Percentiles rank a stretch among this genome's conserved stretches.
These are phyloP conservation scores for Apostichopus parvimensis DNA, from an alignment of 35 echinoderm and acorn worm genomes.

Conservation along the genomic window DNA sequence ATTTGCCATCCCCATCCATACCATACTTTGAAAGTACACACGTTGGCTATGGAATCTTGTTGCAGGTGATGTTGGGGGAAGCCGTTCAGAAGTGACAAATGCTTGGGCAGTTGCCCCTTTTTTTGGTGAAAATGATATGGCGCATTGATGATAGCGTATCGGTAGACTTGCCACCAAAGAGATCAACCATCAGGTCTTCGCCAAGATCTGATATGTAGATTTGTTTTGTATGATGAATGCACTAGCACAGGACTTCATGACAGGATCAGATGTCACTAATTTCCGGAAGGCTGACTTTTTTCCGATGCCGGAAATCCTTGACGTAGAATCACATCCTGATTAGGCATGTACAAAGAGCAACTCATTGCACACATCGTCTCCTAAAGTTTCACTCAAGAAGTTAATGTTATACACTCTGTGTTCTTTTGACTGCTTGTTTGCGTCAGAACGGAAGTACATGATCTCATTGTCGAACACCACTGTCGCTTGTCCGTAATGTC, in stretches of 20 bases:
- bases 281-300: too few relatives aligned
- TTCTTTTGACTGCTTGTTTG: not conserved
- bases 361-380: not conserved
- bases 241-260: not conserved
- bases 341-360: too few relatives aligned
- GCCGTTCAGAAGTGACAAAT: constrained; percentile 45
- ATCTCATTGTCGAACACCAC: not conserved
- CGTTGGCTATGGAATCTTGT: constrained; percentile 20
- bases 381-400: not conserved
- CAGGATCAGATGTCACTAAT: too few relatives aligned
- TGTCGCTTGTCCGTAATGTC: too few relatives aligned
- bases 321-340: too few relatives aligned
- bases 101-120: not conserved
- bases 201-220: constrained; percentile 18
- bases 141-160: constrained; percentile 20
- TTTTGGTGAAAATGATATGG: not conserved
- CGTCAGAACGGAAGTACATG: constrained; percentile 56
- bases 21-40: constrained; percentile 55
- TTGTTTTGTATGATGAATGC: not conserved
- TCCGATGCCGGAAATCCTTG: too few relatives aligned
- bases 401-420: constrained; percentile 1
- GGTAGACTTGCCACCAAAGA: constrained; percentile 7
- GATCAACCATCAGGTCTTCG: not conserved
- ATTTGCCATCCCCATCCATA: constrained; percentile 36
- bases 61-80: constrained; percentile 20